A percentile compares a stretch with the other conserved stretches of the same genome.
These are phyloP conservation scores for Apis laboriosa DNA, from an alignment of 1,140 invertebrate species.

Conservation along the genomic window DNA sequence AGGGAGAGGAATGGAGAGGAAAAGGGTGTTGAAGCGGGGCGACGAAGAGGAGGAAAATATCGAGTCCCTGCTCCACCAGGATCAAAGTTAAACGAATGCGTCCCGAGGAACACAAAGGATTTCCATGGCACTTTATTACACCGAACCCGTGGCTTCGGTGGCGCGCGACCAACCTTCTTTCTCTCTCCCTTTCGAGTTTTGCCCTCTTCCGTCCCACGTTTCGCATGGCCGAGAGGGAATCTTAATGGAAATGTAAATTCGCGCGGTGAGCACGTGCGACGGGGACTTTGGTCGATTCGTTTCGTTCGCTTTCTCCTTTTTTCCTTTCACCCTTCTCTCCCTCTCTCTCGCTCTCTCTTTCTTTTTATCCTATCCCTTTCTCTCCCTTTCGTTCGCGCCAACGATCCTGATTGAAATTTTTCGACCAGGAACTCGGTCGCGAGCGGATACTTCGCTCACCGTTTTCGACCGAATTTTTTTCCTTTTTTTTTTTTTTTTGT, in stretches of 20 bases:
- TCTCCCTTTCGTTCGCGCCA: not conserved
- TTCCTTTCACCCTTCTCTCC: not conserved
- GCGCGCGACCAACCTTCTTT: slow-evolving; percentile 27
- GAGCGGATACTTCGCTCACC: not conserved
- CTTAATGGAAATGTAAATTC: slow-evolving; percentile 63
- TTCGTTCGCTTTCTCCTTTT: not conserved
- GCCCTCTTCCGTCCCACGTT: slow-evolving; percentile 27
- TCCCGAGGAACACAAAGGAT: slow-evolving; percentile 37
- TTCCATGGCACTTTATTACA: slow-evolving; percentile 58
- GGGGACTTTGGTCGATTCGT: slow-evolving; percentile 9
- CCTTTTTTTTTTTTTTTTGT: too few species aligned
- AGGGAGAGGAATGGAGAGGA: not conserved
- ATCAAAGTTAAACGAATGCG: slow-evolving; percentile 62
- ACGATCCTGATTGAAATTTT: slow-evolving; percentile 35
- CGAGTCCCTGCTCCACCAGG: slow-evolving; percentile 17
- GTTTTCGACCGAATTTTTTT: not conserved
- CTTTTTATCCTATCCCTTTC: not conserved
- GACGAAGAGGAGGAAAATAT: slow-evolving; percentile 42
- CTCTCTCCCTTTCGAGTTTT: slow-evolving; percentile 46
- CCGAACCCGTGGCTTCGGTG: not conserved
- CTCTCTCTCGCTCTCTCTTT: not conserved
- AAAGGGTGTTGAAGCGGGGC: slow-evolving; percentile 23
- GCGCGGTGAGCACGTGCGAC: slow-evolving; percentile 13
- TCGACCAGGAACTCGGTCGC: slow-evolving; percentile 6
- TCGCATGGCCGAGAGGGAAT: slow-evolving; percentile 16